phyloP scores from a whole-genome alignment of 2,888 invertebrate genomes.

The Netelia virgata region DNA sequence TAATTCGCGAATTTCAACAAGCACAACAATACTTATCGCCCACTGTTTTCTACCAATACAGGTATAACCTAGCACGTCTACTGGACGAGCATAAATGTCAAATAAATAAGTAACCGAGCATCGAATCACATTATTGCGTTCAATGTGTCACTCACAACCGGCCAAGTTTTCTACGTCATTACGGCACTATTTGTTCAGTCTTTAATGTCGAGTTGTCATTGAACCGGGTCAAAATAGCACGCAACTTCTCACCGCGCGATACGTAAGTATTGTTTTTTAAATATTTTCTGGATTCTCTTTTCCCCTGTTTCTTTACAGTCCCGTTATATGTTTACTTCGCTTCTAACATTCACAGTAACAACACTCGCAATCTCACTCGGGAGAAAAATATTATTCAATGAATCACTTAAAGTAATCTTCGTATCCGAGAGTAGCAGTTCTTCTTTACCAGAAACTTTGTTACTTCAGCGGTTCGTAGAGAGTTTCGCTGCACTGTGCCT shows the following conservation, averaged over 20 bases:
- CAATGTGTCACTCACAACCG: slow-evolving; percentile 32
- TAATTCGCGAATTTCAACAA: neutral
- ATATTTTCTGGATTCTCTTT: neutral
- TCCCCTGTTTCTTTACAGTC: neutral
- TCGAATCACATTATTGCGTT: slow-evolving; percentile 54
- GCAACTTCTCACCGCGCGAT: neutral
- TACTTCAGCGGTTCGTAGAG: neutral
- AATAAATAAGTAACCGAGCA: slow-evolving; percentile 23
- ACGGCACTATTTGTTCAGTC: slow-evolving; percentile 22
- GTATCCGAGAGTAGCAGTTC: neutral
- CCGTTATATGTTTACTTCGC: neutral
- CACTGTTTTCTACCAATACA: neutral
- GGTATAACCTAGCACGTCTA: slow-evolving; percentile 39
- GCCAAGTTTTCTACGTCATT: slow-evolving; percentile 29
- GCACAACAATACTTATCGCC: neutral
- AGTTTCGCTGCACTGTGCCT: neutral
- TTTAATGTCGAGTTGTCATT: slow-evolving; percentile 23
- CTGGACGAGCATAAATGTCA: slow-evolving; percentile 36
- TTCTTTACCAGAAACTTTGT: slow-evolving; percentile 12
- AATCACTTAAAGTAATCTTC: neutral
- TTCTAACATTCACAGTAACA: neutral
- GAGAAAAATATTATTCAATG: neutral
- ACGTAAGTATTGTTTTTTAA: neutral
- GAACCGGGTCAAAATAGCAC: slow-evolving; percentile 28
- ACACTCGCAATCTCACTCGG: neutral